Percentiles rank a stretch among this genome's conserved stretches.
phyloP scores from a whole-genome alignment of 2,888 invertebrate species.

The Drosophila meridionalis region DNA sequence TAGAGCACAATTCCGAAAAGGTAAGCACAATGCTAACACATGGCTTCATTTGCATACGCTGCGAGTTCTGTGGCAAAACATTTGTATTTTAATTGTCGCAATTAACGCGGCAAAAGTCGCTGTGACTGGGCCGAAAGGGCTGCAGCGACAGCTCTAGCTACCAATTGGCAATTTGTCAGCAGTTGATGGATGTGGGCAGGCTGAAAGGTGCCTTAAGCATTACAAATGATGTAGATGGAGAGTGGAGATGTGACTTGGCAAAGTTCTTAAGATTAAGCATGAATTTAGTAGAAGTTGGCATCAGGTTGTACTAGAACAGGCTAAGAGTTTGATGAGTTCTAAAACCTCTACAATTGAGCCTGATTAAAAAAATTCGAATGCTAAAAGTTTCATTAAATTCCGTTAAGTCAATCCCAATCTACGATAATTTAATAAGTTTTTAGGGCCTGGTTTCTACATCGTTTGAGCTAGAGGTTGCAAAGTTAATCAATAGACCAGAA shows the following conservation, averaged over 20 bases:
- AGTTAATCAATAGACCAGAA: no score
- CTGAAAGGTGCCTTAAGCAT: neutral
- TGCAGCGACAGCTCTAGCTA: constrained; percentile 19
- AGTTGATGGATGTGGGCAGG: constrained; percentile 26
- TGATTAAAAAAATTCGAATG: no score
- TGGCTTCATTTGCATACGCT: constrained; percentile 70
- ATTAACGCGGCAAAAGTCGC: constrained; percentile 54
- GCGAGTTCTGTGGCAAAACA: constrained; percentile 70
- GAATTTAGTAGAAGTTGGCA: neutral
- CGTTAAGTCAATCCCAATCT: no score
- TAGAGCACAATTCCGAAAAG: constrained; percentile 52
- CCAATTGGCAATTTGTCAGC: constrained; percentile 50
- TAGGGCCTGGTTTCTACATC: no score
- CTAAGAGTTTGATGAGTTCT: no score
- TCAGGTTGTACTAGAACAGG: neutral
- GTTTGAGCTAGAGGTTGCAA: no score
- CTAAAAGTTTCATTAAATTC: no score
- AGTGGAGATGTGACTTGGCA: neutral
- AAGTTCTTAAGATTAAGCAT: neutral
- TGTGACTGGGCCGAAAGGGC: constrained; percentile 17
- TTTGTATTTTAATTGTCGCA: constrained; percentile 76
- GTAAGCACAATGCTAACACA: constrained; percentile 56
- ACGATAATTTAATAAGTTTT: no score
- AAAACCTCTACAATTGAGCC: no score
- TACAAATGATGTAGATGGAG: constrained; percentile 4